These are phyloP conservation scores for Drosophila kuntzei DNA, from an alignment of 2,888 invertebrate species.

Conservation along the genomic window DNA sequence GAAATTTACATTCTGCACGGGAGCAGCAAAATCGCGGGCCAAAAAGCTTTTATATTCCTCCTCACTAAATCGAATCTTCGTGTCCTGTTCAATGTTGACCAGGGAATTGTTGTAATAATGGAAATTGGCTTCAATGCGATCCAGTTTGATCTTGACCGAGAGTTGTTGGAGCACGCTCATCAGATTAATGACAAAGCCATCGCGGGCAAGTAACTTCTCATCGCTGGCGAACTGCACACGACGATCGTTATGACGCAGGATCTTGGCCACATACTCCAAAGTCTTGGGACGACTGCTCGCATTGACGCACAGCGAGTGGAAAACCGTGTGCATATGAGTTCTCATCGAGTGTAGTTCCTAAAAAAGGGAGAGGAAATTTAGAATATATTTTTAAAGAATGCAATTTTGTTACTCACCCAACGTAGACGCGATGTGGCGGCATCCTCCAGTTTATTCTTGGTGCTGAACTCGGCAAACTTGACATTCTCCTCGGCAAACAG, in stretches of 20 bases:
- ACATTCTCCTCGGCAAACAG: slow-evolving; percentile 97
- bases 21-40: slow-evolving; percentile 66
- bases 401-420: slow-evolving; percentile 75
- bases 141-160: slow-evolving; percentile 94
- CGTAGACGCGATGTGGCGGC: slow-evolving; percentile 77
- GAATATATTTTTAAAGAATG: background rate
- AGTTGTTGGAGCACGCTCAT: slow-evolving; percentile 96
- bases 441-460: slow-evolving; percentile 78
- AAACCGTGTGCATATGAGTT: slow-evolving; percentile 91
- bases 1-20: slow-evolving; percentile 92
- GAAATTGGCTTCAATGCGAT: slow-evolving; percentile 95
- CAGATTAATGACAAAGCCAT: slow-evolving; percentile 98
- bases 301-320: slow-evolving; percentile 94
- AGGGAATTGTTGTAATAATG: slow-evolving; percentile 93
- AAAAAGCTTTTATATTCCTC: slow-evolving; percentile 89
- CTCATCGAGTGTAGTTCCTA: slow-evolving; percentile 93
- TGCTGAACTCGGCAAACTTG: slow-evolving; percentile 92
- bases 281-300: slow-evolving; percentile 92
- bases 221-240: slow-evolving; percentile 96
- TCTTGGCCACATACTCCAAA: slow-evolving; percentile 91
- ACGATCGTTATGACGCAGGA: slow-evolving; percentile 93
- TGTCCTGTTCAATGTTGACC: slow-evolving; percentile 91
- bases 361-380: background rate
- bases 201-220: slow-evolving; percentile 94
- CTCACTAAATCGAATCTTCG: slow-evolving; percentile 92